Base-by-base conservation (phyloP, 2,113 vertebrate species). In the Nothobranchius furzeri region DNA sequence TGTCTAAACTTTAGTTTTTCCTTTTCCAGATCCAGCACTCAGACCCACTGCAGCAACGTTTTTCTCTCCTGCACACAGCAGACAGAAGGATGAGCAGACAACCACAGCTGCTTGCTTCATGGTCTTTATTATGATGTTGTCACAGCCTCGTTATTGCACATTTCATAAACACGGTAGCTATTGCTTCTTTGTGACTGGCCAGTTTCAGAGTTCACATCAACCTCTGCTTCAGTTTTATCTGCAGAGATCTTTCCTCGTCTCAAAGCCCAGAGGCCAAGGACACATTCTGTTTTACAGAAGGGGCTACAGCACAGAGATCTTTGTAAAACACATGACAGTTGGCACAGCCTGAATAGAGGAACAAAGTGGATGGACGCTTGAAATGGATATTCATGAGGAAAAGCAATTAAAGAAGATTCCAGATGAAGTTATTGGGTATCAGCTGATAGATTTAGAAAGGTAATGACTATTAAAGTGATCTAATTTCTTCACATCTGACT, bases 131-230 rank as follows among this genome's bases (percentile, higher is more conserved):
- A 78, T 78, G 76, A 83, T 71, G 75, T 86, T 83, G 79, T 82
- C 75, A 88, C 81, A 86, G 76, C 84, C 81, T 88, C 53, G 42
- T 87, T 90, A 90, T 90, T 88, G 88, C 87, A 85, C 81, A 55
- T 66, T 70, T 77, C 70, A 72, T 75, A 54, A 80, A 84, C 62
- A 78, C 50, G 7, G 70, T 72, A 58, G 11, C 85, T 87, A 88
- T 89, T 88, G 85, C 84, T 88, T 87, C 84, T 88, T 87, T 70
- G 55, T 57, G 68, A 70, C 67, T 59, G 80, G 64, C 73, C 76
- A 72, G 76, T 77, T 78, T 63, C 82, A 84, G 66, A 74, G 72
- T 73, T 76, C 60, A 70, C 54, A 49, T 68, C 60, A 46, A 72
- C 65, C 65, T 65, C 56, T 0, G 49, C 60, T 69, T 84, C 30